Percentiles rank a stretch among this genome's conserved stretches.
Conservation (phyloP, 1,140 invertebrate genomes). For the Limonius californicus region DNA sequence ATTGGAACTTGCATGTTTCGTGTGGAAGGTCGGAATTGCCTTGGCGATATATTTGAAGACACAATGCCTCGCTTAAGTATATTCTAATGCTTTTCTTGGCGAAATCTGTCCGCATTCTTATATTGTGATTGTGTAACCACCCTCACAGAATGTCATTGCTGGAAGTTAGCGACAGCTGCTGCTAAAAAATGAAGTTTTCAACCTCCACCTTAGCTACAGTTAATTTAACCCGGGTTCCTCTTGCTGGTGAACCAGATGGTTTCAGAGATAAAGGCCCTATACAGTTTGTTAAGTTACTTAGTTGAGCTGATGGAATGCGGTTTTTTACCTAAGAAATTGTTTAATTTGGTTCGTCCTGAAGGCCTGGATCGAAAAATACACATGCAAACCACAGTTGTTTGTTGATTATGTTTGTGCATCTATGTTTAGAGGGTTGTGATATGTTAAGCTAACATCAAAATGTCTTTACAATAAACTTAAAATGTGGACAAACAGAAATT, state of each 20-base stretch:
- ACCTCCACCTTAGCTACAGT: constrained; percentile 46
- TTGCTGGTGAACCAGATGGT: constrained; percentile 25
- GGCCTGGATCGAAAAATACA: background rate
- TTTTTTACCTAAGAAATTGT: constrained; percentile 6
- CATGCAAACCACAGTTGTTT: background rate
- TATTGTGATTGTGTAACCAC: constrained; percentile 48
- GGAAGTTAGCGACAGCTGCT: constrained; percentile 40
- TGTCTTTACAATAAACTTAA: too few relatives aligned
- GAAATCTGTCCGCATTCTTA: constrained; percentile 37
- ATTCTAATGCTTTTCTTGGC: constrained; percentile 40
- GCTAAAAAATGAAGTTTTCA: constrained; percentile 47
- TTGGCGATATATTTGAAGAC: constrained; percentile 1
- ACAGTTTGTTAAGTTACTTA: background rate
- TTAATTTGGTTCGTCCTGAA: background rate
- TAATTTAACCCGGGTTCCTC: constrained; percentile 44
- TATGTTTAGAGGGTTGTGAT: too few relatives aligned
- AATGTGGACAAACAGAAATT: too few relatives aligned
- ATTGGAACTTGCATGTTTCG: background rate
- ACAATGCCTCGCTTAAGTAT: constrained; percentile 37
- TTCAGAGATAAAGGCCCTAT: background rate
- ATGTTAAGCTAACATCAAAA: too few relatives aligned
- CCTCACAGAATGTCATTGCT: constrained; percentile 44
- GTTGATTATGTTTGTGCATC: background rate
- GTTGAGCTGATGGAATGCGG: constrained; percentile 12
- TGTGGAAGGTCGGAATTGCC: background rate